Evolutionary conservation across 2,797 vertebrate genomes (phyloP), one percentile per base, ranked within the genome.

Genomic region (Cuniculus paca): DNA sequence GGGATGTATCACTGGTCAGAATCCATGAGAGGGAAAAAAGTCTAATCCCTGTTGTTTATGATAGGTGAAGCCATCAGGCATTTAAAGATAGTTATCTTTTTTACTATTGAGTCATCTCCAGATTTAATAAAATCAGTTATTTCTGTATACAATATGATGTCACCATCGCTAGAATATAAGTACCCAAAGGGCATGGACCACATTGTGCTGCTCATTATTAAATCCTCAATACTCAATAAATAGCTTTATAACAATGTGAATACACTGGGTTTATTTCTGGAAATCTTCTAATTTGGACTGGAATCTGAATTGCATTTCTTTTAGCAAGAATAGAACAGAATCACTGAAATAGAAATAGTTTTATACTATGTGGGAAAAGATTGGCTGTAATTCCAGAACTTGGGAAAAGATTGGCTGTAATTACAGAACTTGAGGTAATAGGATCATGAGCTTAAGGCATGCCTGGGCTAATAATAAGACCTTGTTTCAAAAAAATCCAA

Each of bases 261-360:
- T 90, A 52, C 13, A 60, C 81, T 5, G 42, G 91, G n/a, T 4
- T 88, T 88, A 74, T 78, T 90, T 95, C 74, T 92, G 31, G 26
- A 75, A 79, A 16, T 91, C 63, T 86, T 93, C 36, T 88, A 63
- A 85, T 94, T 90, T 96, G 72, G 56, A 22, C 28, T 87, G 42
- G 52, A 58, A 91, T 91, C 82, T 74, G 34, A 84, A 36, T 2
- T 78, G n/a, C 61, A 72, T 70, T 8, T 45, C 50, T 93, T 90
- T 91, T 28, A 86, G 16, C 19, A 83, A 26, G 9, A 92, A 65
- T 78, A 82, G 82, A 88, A 88, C 11, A 63, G 31, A 77, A 60
- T 68, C 19, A 78, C 42, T 83, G 19, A 75, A 91, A 78, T 68
- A n/a, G 24, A 91, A 85, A 82, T 74, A 1, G 24, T 84, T 92